Evolutionary conservation across 2,113 vertebrate genomes (phyloP), one percentile per base, ranked within the genome.

Genomic region (Callopanchax toddi): DNA sequence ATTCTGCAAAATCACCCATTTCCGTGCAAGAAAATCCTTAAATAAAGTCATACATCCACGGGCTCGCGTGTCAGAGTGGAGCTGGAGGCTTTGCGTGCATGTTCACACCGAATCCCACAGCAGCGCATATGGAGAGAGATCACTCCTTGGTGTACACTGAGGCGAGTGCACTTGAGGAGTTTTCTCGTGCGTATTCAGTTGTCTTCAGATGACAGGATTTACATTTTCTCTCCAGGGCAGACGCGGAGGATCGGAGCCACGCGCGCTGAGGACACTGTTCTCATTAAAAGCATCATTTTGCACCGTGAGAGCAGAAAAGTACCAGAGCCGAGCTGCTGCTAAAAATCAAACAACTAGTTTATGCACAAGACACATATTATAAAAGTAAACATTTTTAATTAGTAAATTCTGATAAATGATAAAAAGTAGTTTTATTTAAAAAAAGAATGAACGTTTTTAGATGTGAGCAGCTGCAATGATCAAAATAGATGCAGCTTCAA

Each of bases 261-360:
- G 80, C 82, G 78, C 80, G 78, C 74, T 78, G 61, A 67, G 51
- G 60, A 52, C 8, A 6, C 20, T 67, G 20, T 3, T 48, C 60
- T 11, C 36, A 60, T 20, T 6, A 44, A 63, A 60, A 51, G 48
- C 58, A 48, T 57, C 67, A 36, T 67, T n/a, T 45, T 49, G 56
- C 55, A 70, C 34, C 32, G 45, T 34, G 25, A 51, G 32, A 17
- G 44, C 43, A 67, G 42, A 23, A 22, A n/a, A 3, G 4, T 25
- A 4, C 37, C 17, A 25, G 52, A 57, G 20, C 21, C 56, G 20
- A 62, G 13, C 20, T 6, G 22, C 36, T 42, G 17, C 40, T 0
- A 32, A 52, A 16, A 8, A n/a, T n/a, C n/a, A n/a, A n/a, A n/a
- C n/a, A n/a, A n/a, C n/a, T n/a, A n/a, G n/a, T n/a, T n/a, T n/a